Base-by-base conservation (phyloP, 2,797 vertebrate species). In the Vespertilio murinus region DNA sequence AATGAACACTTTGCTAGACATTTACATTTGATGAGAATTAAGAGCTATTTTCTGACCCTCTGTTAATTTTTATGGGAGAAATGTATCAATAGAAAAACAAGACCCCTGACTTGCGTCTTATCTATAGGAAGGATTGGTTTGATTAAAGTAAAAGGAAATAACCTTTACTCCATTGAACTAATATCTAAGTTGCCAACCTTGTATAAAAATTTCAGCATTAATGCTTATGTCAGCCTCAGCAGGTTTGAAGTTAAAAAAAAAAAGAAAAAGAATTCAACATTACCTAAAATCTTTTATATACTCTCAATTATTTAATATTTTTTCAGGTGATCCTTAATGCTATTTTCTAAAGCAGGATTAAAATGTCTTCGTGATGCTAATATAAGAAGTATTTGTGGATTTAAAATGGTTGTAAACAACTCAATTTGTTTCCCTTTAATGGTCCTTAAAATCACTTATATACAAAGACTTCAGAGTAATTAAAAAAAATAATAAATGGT, bases 131-230 rank as follows among this genome's bases (percentile, higher is more conserved):
- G 59, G 89, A 94, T 64, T 40, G 9, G 9, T 75, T 92, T 65
- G 78, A 23, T 96, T 90, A 95, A 96, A 67, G 4, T 8, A 28
- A 30, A 30, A 94, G 56, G 9, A 95, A 96, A 96, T 59, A 28
- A 40, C 4, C 86, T 94, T 94, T 65, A 70, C 33, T 90, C 92
- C 47, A 94, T 83, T 93, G 96, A 96, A 91, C 28, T 81, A 52
- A 90, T 22, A 94, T 82, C 18, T 82, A 94, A 95, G 4, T 35
- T 52, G 79, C 40, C 28, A 77, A 71, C 11, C 25, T 54, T 33
- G 22, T 92, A 56, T 13, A 73, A 94, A 93, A 96, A 92, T 28
- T 3, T 59, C 82, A 67, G 17, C 77, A 75, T 93, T n/a, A 84
- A 23, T 47, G 0, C 0, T 70, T 73, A 33, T 67, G n/a, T 67